Conservation (phyloP, 2,888 invertebrate genomes). For the Zootermopsis nevadensis region DNA sequence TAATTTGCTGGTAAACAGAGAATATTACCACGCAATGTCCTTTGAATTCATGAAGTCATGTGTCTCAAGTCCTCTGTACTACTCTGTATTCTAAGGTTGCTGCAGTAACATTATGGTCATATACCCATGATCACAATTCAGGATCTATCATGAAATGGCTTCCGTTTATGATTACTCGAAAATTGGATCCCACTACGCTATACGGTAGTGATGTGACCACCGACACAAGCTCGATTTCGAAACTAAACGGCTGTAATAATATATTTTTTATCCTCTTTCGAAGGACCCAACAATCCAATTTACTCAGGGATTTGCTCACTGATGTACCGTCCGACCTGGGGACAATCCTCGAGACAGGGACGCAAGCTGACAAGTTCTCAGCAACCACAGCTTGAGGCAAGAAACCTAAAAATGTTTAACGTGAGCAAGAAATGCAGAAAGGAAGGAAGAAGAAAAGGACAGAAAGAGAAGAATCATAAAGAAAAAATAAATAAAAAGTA, state of each 20-base stretch:
- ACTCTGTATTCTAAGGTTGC: neutral
- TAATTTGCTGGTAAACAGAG: neutral
- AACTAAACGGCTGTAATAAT: constrained; percentile 25
- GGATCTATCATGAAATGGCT: constrained; percentile 14
- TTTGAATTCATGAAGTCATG: neutral
- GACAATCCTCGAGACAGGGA: neutral
- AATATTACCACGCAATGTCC: neutral
- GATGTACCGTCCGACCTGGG: constrained; percentile 21
- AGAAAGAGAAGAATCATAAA: no score
- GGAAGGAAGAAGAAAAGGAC: no score
- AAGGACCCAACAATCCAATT: constrained; percentile 41
- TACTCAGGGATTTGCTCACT: constrained; percentile 38
- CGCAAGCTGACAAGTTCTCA: no score
- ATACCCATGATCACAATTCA: constrained; percentile 7
- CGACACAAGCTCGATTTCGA: neutral
- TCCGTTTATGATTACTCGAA: constrained; percentile 38
- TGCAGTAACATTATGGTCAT: neutral
- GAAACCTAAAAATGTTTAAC: no score
- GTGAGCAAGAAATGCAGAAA: no score
- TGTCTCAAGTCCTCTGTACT: neutral
- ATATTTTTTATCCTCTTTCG: neutral
- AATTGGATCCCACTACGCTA: constrained; percentile 29
- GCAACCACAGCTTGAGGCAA: no score
- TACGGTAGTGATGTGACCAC: constrained; percentile 24
- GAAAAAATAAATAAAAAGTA: no score